phyloP scores from a whole-genome alignment of 1,140 invertebrate genomes.

The Microplitis mediator region DNA sequence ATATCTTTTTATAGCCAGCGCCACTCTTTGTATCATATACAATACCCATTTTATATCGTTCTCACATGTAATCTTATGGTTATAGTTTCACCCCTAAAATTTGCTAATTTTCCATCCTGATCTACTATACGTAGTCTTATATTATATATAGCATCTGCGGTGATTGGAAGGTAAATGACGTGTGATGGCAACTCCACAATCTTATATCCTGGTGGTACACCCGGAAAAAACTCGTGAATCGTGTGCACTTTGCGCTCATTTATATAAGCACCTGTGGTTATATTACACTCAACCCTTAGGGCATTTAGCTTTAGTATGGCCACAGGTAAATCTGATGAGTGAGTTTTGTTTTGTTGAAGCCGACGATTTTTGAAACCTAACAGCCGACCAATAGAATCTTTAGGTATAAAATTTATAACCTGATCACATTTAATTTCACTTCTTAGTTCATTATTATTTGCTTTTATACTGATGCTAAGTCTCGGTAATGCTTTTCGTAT shows the following conservation, averaged over 20 bases:
- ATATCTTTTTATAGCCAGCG: not conserved
- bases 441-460: not conserved
- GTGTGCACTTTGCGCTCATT: not conserved
- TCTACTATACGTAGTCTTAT: not conserved
- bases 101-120: not conserved
- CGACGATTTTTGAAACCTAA: too few species aligned
- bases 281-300: not conserved
- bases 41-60: too few species aligned
- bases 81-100: too few species aligned
- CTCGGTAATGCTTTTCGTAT: not conserved
- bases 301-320: not conserved
- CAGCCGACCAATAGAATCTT: too few species aligned
- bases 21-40: not conserved
- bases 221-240: not conserved
- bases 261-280: not conserved
- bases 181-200: not conserved
- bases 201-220: not conserved
- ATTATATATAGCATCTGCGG: too few species aligned
- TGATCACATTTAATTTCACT: not conserved
- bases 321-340: too few species aligned
- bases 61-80: too few species aligned
- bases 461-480: not conserved
- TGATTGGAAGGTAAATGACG: not conserved
- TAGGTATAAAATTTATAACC: too few species aligned
- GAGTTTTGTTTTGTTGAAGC: too few species aligned